Evolutionary conservation across 2,888 invertebrate genomes (phyloP), one percentile per base, ranked within the genome.

Genomic region (Tromatobia lineatoria): DNA sequence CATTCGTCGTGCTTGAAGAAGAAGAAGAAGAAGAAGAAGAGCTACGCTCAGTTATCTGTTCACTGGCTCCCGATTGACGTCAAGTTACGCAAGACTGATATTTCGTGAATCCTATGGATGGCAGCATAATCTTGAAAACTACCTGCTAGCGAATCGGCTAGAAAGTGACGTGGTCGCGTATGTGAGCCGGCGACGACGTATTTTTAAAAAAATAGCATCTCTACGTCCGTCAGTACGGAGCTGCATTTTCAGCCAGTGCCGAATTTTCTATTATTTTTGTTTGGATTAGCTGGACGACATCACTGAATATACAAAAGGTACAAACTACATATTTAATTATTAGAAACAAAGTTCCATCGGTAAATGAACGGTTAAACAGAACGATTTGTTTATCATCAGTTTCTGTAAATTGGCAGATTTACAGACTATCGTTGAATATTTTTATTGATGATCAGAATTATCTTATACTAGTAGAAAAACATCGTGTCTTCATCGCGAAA

Each of bases 1-100:
- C 3, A 29, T 64, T 2, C 38, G 42, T 42, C 42, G 64, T 18
- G 20, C 20, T 61, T 8, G 15, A 0, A n/a, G 15, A 34, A n/a
- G n/a, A 25, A 59, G 25, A 20, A 25, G 13, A 57, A 15, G 59
- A 29, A 59, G 59, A 11, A 25, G 10, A 38, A 64, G 64, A 64
- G 34, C 20, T 18, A 34, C 18, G 34, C 10, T 47, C 34, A 25
- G 45, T 47, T 45, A 67, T 67, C 45, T 18, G 64, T 15, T 38
- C 42, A 42, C 38, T 42, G 42, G n/a, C 64, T 50, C 64, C 47
- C 42, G 61, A 50, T 74, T 74, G 79, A 70, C 59, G 73, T 57
- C 29, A 54, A 64, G 69, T 84, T 84, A 74, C 80, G 83, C 80
- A 84, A 84, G 50, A 29, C 34, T 67, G 54, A 70, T 80, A 78